Percentiles rank a stretch among this genome's conserved stretches.
Conservation (phyloP, 2,113 vertebrate species). For the Calidris pygmaea region DNA sequence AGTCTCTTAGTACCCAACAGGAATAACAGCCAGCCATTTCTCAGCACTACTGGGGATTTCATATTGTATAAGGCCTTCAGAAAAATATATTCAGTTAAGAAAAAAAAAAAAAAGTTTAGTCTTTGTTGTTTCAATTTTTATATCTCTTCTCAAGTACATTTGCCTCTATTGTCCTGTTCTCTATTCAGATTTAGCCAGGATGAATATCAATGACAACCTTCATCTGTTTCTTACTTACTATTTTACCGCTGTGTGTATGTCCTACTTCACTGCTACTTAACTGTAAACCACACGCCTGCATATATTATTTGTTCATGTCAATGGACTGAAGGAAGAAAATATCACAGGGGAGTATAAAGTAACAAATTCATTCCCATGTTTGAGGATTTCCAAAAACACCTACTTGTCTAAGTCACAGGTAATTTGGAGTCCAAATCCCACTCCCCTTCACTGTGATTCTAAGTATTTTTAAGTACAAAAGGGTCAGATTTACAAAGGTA, state of each 20-base stretch:
- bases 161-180: not conserved
- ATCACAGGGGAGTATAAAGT: not conserved
- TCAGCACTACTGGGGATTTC: not conserved
- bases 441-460: not conserved
- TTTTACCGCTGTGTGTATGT: not conserved
- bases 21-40: not conserved
- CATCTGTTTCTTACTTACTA: not conserved
- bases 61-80: not conserved
- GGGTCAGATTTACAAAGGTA: not conserved
- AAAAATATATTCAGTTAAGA: not conserved
- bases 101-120: not conserved
- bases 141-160: not conserved
- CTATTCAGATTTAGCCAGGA: not conserved
- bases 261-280: not conserved
- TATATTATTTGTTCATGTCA: constrained; percentile 5
- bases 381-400: not conserved
- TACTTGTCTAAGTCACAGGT: not conserved
- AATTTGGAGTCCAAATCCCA: not conserved
- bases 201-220: constrained; percentile 35
- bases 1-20: not conserved
- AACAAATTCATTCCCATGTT: not conserved
- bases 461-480: not conserved
- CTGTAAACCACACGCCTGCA: not conserved
- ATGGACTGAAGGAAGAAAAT: not conserved
- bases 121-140: not conserved